Evolutionary conservation across 1,140 invertebrate species (phyloP).

Genomic region (Dreissena polymorpha): DNA sequence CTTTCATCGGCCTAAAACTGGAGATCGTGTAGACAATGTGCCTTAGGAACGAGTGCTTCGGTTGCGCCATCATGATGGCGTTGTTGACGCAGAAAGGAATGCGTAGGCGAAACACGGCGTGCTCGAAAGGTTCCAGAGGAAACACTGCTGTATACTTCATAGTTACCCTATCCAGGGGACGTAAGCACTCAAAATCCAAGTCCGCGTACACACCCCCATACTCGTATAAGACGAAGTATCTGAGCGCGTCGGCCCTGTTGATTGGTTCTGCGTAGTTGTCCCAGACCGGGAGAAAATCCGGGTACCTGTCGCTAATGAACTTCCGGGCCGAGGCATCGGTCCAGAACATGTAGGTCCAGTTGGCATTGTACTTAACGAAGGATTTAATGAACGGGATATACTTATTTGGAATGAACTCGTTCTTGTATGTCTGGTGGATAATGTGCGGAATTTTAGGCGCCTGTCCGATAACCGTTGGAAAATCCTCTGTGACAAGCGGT

Average conservation of each 20-base stretch:
- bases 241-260: slow-evolving; percentile 65
- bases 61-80: not conserved
- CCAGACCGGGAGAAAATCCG: slow-evolving; percentile 62
- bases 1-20: not conserved
- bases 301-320: slow-evolving; percentile 63
- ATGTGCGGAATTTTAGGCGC: slow-evolving; percentile 64
- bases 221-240: slow-evolving; percentile 57
- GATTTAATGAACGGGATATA: slow-evolving; percentile 63
- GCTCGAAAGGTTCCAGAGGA: slow-evolving; percentile 67
- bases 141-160: slow-evolving; percentile 66
- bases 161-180: slow-evolving; percentile 57
- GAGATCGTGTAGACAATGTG: not conserved
- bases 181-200: slow-evolving; percentile 68
- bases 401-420: slow-evolving; percentile 54
- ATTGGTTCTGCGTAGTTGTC: slow-evolving; percentile 61
- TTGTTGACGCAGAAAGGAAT: not conserved
- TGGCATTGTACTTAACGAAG: slow-evolving; percentile 62
- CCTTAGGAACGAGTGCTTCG: not conserved
- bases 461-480: slow-evolving; percentile 42
- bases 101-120: slow-evolving; percentile 60
- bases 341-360: slow-evolving; percentile 75
- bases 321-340: slow-evolving; percentile 66
- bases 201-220: slow-evolving; percentile 72
- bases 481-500: slow-evolving; percentile 28
- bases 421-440: slow-evolving; percentile 74